Percentiles rank a stretch among this genome's conserved stretches.
Conservation (phyloP, 2,888 invertebrate species). For the Dorcus hopei region DNA sequence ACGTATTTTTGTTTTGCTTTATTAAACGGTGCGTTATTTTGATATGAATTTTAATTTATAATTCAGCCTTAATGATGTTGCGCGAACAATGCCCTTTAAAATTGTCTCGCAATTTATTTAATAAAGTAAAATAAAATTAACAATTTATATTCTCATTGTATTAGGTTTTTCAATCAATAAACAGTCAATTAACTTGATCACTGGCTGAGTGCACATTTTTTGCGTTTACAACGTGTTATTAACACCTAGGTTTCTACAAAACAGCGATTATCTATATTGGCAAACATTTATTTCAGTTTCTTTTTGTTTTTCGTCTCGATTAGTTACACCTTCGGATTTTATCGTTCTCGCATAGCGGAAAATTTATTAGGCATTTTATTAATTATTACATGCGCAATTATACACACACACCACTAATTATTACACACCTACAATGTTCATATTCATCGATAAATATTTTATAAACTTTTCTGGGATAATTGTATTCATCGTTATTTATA, state of each 20-base stretch:
- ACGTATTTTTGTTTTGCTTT: constrained; percentile 15
- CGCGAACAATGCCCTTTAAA: constrained; percentile 2
- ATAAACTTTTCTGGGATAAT: too few species aligned
- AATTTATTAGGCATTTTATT: neutral
- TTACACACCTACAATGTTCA: too few species aligned
- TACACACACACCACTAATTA: neutral
- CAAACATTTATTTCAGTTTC: neutral
- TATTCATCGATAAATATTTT: too few species aligned
- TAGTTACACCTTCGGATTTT: constrained; percentile 1
- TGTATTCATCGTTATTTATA: too few species aligned
- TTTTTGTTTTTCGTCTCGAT: neutral
- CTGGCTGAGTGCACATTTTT: neutral
- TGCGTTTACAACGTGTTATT: neutral
- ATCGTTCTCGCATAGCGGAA: neutral
- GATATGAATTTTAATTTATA: constrained; percentile 23
- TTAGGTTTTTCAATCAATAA: constrained; percentile 2
- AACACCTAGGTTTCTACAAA: constrained; percentile 2
- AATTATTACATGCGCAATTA: neutral
- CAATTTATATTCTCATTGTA: constrained; percentile 1
- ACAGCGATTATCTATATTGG: constrained; percentile 1
- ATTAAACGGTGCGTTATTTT: constrained; percentile 18
- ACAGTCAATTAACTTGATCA: neutral
- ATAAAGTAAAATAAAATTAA: constrained; percentile 3
- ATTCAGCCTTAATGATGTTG: constrained; percentile 2
- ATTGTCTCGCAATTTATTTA: constrained; percentile 3